Evolutionary conservation across 2,888 invertebrate species (phyloP).

Genomic region (Myathropa florea): DNA sequence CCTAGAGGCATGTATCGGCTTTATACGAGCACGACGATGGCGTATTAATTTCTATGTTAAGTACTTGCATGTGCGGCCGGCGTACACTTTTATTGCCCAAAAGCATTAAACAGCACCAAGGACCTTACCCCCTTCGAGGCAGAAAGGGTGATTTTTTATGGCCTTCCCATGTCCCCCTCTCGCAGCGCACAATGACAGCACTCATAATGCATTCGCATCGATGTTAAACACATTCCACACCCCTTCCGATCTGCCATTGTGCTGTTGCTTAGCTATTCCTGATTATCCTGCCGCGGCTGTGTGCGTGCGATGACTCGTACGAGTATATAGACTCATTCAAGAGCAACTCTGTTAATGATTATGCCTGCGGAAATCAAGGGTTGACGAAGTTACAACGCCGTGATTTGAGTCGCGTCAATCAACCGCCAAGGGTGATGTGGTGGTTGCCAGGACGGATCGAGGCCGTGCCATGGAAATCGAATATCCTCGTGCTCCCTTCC

Average conservation of each 20-base stretch:
- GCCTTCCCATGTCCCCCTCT: not conserved
- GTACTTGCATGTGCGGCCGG: constrained; percentile 57
- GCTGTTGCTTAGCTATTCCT: constrained; percentile 50
- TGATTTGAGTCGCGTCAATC: constrained; percentile 66
- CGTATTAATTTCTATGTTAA: constrained; percentile 69
- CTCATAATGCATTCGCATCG: constrained; percentile 63
- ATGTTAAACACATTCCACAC: constrained; percentile 67
- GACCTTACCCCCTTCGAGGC: constrained; percentile 42
- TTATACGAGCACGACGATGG: constrained; percentile 38
- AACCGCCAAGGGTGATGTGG: constrained; percentile 46
- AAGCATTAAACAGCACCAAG: constrained; percentile 51
- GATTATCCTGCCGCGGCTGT: constrained; percentile 43
- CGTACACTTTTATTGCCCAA: constrained; percentile 61
- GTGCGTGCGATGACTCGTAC: constrained; percentile 4
- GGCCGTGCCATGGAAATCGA: constrained; percentile 44
- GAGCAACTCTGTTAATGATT: constrained; percentile 28
- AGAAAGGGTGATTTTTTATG: constrained; percentile 19
- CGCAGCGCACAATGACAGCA: constrained; percentile 59
- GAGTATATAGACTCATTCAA: constrained; percentile 14
- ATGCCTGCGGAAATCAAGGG: constrained; percentile 53
- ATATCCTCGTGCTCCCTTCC: constrained; percentile 39
- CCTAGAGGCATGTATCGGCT: constrained; percentile 35
- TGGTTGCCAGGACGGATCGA: not conserved
- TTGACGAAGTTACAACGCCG: constrained; percentile 56
- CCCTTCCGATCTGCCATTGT: constrained; percentile 54